Evolutionary conservation across 1,140 invertebrate species (phyloP), one percentile per base, ranked within the genome.

Genomic region (Pogonomyrmex californicus): DNA sequence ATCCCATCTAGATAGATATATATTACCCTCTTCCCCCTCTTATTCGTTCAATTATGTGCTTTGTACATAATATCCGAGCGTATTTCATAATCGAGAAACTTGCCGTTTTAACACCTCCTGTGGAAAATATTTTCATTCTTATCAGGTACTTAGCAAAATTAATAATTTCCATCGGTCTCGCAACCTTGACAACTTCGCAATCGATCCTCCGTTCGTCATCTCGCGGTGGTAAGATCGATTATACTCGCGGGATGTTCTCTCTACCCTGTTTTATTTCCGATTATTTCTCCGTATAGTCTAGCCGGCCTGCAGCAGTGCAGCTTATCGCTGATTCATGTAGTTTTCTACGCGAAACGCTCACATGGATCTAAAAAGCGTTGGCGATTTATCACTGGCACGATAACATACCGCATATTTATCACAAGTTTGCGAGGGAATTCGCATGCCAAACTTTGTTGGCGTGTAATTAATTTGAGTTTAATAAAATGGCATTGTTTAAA

Each of bases 51-150:
- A 86, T 91, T 91, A 89, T 62, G 65, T 81, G 56, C 14, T 58
- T 58, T 62, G 38, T 54, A 76, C 44, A 33, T 51, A 82, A 17
- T 14, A 44, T 5, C 51, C 51, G 41, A n/a, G 10, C 87, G 62
- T 51, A 44, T 54, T 71, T 63, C 81, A 76, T 90, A 90, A 88
- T 87, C 77, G 63, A 77, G 82, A 87, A 89, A 90, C 86, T 89
- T 89, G 75, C 30, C 17, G 14, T 38, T 77, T 65, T 66, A 68
- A 79, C 66, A 12, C 33, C 23, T 9, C 41, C 60, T 38, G 51
- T 68, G 63, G 17, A 33, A 75, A 60, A 75, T 30, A 41, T 49
- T 85, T 56, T 7, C 49, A 30, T 23, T 38, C 30, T 47, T 51
- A 36, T 56, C 66, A n/a, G 30, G 2, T 71, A 54, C 38, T 89